A percentile compares a stretch with the other conserved stretches of the same genome.
These are phyloP conservation scores for Holothuria scabra DNA, from an alignment of 53 echinoderm and acorn worm genomes.

Conservation along the genomic window DNA sequence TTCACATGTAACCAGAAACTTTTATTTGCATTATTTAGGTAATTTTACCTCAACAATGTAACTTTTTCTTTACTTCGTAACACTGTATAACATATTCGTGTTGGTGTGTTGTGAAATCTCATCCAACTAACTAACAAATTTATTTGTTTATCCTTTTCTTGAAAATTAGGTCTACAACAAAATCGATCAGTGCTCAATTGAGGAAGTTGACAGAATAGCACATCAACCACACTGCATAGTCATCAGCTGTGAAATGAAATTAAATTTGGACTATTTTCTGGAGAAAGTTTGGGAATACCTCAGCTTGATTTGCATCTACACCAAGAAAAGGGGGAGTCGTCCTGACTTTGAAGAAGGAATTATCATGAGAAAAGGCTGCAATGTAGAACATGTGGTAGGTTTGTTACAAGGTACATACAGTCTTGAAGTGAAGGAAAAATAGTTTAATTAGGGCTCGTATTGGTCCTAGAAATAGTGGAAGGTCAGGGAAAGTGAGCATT, in stretches of 20 bases:
- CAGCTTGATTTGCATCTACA: constrained; percentile 86
- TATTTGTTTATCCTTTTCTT: no score
- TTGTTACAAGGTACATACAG: background rate
- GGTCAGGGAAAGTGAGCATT: no score
- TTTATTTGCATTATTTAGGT: no score
- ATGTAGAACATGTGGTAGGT: constrained; percentile 98
- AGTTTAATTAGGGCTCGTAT: no score
- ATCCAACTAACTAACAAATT: no score
- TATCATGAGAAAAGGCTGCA: constrained; percentile 94
- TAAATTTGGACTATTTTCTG: constrained; percentile 90
- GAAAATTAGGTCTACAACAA: constrained; percentile 92
- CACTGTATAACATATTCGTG: no score
- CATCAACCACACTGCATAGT: constrained; percentile 86
- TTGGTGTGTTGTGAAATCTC: no score
- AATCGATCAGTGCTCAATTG: constrained; percentile 97
- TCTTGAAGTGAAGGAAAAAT: no score
- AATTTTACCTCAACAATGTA: no score
- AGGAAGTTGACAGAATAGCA: constrained; percentile 97
- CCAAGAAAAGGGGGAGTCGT: constrained; percentile 87
- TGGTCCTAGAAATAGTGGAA: no score
- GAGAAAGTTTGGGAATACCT: constrained; percentile 87
- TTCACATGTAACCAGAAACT: no score
- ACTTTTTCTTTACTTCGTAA: no score
- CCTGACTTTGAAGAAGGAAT: constrained; percentile 99
- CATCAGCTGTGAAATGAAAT: constrained; percentile 98